Evolutionary conservation across 1,140 invertebrate species (phyloP), one percentile per base, ranked within the genome.

Genomic region (Cherax destructor): DNA sequence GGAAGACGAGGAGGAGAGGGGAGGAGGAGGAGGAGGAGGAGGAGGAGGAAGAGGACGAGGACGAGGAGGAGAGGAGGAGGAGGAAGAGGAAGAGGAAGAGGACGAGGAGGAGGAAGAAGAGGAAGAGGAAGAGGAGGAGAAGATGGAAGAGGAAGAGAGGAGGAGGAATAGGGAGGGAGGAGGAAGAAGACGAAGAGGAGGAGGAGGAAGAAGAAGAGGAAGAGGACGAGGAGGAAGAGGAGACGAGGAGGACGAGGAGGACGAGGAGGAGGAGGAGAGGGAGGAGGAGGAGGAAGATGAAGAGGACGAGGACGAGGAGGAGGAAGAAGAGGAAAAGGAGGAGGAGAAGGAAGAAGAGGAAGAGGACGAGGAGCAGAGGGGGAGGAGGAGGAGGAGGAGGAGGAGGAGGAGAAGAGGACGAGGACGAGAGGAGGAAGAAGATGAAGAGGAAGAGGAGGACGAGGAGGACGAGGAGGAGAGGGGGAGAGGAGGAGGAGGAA

Each of bases 401-500:
- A 49, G 77, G 21, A 77, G 41, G 77, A 41, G 30, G 41, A 49
- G n/a, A 56, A 65, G 81, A 65, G 52, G n/a, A n/a, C n/a, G n/a
- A n/a, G n/a, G n/a, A n/a, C n/a, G n/a, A 50, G 41, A 79, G 41
- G 30, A 79, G 30, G 77, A 79, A 50, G 77, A 79, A 0, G 9
- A 49, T 18, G 77, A 79, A 9, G 77, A 78, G 76, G 76, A 78
- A 24, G 24, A 78, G 81, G 24, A 56, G n/a, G 50, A 56, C 0
- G 1, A 16, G 24, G 7, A 24, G 61, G 4, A 21, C 10, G 30
- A 85, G 3, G 47, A 65, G 11, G 30, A 47, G 83, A 85, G 83
- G 21, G 30, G 49, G 83, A 24, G 76, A 79, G 41, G 77, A 79
- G 77, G 41, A 79, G 41, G 77, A 79, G 41, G 77, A 79, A 30